Evolutionary conservation across 1,140 invertebrate species (phyloP).

Genomic region (Brachionus rubens): DNA sequence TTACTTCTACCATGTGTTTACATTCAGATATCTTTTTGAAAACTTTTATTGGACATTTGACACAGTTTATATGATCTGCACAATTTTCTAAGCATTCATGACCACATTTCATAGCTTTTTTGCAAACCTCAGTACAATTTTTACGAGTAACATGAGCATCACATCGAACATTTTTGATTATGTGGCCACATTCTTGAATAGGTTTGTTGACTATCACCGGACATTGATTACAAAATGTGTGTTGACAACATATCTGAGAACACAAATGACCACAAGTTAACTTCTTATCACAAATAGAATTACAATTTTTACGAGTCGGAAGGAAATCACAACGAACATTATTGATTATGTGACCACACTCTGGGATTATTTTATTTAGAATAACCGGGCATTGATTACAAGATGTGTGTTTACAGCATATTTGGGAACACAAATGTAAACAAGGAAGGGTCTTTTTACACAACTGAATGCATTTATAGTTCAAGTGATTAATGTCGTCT

Average conservation of each 20-base stretch:
- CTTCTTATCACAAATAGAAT: neutral
- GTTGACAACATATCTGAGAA: neutral
- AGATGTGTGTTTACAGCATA: neutral
- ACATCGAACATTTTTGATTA: neutral
- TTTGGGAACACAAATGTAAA: neutral
- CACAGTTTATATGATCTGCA: neutral
- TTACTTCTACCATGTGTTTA: too few species aligned
- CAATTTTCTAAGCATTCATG: neutral
- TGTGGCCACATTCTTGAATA: neutral
- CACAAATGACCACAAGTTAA: slow-evolving; percentile 3
- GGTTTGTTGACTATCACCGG: neutral
- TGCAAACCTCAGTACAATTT: neutral
- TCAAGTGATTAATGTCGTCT: neutral
- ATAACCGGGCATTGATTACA: neutral
- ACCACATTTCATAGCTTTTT: slow-evolving; percentile 36
- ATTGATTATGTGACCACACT: neutral
- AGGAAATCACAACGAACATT: neutral
- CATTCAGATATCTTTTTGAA: too few species aligned
- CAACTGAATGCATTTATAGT: slow-evolving; percentile 51
- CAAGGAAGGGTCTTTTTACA: neutral
- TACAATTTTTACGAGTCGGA: neutral
- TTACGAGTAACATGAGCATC: neutral
- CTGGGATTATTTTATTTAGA: neutral
- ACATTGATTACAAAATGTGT: neutral
- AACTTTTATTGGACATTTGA: too few species aligned